Conservation (phyloP, 2,113 vertebrate species). For the Mobula hypostoma region DNA sequence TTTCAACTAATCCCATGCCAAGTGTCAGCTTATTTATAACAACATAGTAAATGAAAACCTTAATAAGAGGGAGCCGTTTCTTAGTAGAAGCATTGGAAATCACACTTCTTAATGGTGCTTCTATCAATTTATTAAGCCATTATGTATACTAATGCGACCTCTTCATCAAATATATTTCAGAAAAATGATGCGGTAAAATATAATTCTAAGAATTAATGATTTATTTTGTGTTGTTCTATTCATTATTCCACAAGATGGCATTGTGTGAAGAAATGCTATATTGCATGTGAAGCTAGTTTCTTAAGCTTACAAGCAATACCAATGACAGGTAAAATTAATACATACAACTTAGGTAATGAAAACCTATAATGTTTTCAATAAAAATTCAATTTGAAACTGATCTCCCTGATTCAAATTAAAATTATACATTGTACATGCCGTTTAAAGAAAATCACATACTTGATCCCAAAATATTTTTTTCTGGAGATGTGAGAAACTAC, state of each 20-base stretch:
- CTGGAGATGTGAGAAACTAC: background rate
- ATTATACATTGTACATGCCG: background rate
- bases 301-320: background rate
- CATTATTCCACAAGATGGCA: slow-evolving; percentile 32
- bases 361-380: background rate
- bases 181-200: background rate
- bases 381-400: background rate
- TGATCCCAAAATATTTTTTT: background rate
- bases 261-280: background rate
- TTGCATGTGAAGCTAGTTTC: background rate
- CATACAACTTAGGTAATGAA: background rate
- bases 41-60: background rate
- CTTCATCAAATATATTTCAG: background rate
- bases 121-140: background rate
- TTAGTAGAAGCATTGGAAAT: background rate
- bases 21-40: background rate
- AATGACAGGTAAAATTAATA: background rate
- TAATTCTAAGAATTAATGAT: background rate
- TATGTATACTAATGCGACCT: background rate
- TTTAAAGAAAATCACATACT: background rate
- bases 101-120: background rate
- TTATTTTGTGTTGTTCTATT: background rate
- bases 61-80: background rate
- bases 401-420: background rate
- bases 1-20: background rate